Percentiles rank a stretch among this genome's conserved stretches.
These are phyloP conservation scores for Sycophaga agraensis DNA, from an alignment of 1,140 invertebrate genomes.

Conservation along the genomic window DNA sequence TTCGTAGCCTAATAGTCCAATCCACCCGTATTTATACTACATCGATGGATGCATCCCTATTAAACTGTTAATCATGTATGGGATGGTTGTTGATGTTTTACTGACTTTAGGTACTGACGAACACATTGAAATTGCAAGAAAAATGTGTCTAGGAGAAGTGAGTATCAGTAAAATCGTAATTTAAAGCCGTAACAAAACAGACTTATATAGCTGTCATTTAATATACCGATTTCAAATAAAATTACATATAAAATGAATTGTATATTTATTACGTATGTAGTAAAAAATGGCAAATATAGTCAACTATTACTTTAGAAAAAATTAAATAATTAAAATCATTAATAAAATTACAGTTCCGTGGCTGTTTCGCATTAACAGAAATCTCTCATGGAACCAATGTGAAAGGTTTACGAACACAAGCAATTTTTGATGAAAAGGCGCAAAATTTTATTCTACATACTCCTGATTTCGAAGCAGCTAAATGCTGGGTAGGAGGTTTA, in stretches of 20 bases:
- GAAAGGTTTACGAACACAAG: constrained; percentile 85
- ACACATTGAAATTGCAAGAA: constrained; percentile 71
- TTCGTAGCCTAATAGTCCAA: constrained; percentile 59
- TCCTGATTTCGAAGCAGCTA: constrained; percentile 90
- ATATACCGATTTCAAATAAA: background rate
- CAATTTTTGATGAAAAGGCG: constrained; percentile 77
- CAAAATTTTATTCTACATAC: constrained; percentile 87
- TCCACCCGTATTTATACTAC: constrained; percentile 59
- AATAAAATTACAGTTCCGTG: constrained; percentile 46
- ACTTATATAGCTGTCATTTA: no score
- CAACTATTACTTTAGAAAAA: no score
- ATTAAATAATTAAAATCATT: no score
- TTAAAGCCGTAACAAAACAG: no score
- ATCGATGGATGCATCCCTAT: constrained; percentile 69
- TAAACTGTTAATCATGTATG: constrained; percentile 68
- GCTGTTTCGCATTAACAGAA: constrained; percentile 90
- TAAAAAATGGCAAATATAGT: no score
- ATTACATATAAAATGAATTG: no score
- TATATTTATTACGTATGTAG: no score
- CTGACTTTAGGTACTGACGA: constrained; percentile 75
- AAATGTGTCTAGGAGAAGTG: constrained; percentile 70
- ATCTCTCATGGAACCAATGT: constrained; percentile 93
- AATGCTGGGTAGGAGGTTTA: constrained; percentile 92
- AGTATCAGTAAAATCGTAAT: no score
- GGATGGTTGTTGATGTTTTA: constrained; percentile 70